Evolutionary conservation across 2,113 vertebrate genomes (phyloP).

Genomic region (Entelurus aequoreus): DNA sequence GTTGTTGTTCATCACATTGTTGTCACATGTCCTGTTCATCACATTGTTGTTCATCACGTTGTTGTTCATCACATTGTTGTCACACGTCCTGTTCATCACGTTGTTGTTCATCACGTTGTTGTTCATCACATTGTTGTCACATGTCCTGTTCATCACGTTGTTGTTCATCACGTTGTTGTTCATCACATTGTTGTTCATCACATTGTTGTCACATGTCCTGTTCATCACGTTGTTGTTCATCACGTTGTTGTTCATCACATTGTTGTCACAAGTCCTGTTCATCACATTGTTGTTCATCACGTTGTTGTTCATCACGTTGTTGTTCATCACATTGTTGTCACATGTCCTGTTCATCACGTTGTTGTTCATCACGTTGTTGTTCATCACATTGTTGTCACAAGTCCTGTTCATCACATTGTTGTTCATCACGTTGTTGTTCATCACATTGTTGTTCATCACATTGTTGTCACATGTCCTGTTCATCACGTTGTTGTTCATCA

Average conservation of each 20-base stretch:
- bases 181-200: too few species aligned
- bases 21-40: slow-evolving; percentile 4
- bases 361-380: slow-evolving; percentile 1
- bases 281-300: slow-evolving; percentile 13
- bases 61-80: background rate
- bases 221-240: slow-evolving; percentile 10
- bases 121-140: background rate
- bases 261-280: slow-evolving; percentile 5
- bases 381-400: background rate
- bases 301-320: too few species aligned
- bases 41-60: slow-evolving; percentile 9
- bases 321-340: too few species aligned
- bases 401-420: slow-evolving; percentile 7
- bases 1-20: background rate
- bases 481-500: slow-evolving; percentile 13
- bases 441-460: too few species aligned
- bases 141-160: slow-evolving; percentile 7
- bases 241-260: background rate
- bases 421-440: slow-evolving; percentile 1
- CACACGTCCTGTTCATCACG: slow-evolving; percentile 6
- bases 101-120: slow-evolving; percentile 4
- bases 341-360: slow-evolving; percentile 7
- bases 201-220: slow-evolving; percentile 7
- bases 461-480: slow-evolving; percentile 5
- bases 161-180: slow-evolving; percentile 2